A percentile compares a stretch with the other conserved stretches of the same genome.
phyloP scores from a whole-genome alignment of 2,113 vertebrate genomes.

The Callorhinus ursinus region DNA sequence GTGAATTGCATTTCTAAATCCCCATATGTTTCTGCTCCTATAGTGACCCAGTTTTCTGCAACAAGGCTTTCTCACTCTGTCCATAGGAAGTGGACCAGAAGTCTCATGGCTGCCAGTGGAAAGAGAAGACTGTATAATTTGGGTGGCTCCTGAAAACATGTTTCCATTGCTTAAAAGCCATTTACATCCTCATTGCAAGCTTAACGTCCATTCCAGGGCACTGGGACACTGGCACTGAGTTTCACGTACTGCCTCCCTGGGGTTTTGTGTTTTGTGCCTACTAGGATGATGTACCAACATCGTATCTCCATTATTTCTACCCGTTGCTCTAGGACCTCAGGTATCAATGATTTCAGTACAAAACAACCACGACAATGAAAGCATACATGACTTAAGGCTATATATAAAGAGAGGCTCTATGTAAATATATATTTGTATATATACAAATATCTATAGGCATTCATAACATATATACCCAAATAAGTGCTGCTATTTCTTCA shows the following conservation, averaged over 20 bases:
- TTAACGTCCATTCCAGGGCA: no score
- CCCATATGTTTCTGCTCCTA: neutral
- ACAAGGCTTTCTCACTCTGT: neutral
- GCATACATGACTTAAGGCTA: neutral
- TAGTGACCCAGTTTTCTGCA: neutral
- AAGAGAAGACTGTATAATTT: neutral
- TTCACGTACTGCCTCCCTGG: neutral
- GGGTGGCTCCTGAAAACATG: neutral
- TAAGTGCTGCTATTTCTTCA: neutral
- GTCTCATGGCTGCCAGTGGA: neutral
- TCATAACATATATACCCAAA: neutral
- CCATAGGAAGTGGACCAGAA: neutral
- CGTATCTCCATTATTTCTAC: no score
- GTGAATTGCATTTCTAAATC: neutral
- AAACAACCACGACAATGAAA: neutral
- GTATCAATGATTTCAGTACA: neutral
- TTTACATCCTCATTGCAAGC: neutral
- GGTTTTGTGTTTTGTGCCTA: neutral
- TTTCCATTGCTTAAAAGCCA: neutral
- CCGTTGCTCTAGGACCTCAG: neutral
- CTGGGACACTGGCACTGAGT: neutral
- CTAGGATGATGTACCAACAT: neutral
- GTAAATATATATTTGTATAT: no score
- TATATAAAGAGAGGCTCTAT: neutral
- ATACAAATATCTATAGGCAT: neutral